A percentile compares a stretch with the other conserved stretches of the same genome.
Conservation (phyloP, 2,888 invertebrate genomes). For the Eupithecia abbreviata region DNA sequence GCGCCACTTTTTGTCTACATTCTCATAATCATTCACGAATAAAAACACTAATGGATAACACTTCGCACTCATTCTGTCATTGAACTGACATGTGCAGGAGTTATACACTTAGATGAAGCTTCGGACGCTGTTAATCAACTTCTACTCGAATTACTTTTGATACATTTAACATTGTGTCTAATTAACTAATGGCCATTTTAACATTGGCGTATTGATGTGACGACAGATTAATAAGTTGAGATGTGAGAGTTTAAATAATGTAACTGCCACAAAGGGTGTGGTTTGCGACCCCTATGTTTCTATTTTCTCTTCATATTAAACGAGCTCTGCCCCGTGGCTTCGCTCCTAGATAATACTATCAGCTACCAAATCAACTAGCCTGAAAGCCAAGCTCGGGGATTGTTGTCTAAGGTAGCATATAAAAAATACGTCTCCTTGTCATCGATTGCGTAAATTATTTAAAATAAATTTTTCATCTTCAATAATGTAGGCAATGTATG, state of each 20-base stretch:
- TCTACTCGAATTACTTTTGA: slow-evolving; percentile 27
- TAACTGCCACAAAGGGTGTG: slow-evolving; percentile 23
- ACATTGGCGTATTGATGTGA: not conserved
- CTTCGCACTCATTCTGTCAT: slow-evolving; percentile 34
- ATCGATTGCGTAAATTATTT: no score
- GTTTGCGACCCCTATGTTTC: slow-evolving; percentile 30
- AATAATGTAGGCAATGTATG: no score
- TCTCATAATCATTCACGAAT: slow-evolving; percentile 34
- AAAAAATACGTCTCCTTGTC: no score
- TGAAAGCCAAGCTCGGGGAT: no score
- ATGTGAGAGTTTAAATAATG: not conserved
- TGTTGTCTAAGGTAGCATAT: no score
- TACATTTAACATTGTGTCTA: slow-evolving; percentile 11
- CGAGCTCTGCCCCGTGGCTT: not conserved
- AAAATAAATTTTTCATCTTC: no score
- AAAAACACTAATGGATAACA: slow-evolving; percentile 36
- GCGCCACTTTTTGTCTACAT: slow-evolving; percentile 29
- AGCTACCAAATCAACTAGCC: not conserved
- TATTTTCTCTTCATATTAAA: not conserved
- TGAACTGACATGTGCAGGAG: slow-evolving; percentile 27
- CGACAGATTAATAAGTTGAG: not conserved
- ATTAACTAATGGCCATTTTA: not conserved
- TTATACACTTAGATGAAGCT: slow-evolving; percentile 36
- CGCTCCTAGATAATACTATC: not conserved
- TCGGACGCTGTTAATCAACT: slow-evolving; percentile 31